Evolutionary conservation across 1,140 invertebrate genomes (phyloP).

Genomic region (Drosophila ercepeae): DNA sequence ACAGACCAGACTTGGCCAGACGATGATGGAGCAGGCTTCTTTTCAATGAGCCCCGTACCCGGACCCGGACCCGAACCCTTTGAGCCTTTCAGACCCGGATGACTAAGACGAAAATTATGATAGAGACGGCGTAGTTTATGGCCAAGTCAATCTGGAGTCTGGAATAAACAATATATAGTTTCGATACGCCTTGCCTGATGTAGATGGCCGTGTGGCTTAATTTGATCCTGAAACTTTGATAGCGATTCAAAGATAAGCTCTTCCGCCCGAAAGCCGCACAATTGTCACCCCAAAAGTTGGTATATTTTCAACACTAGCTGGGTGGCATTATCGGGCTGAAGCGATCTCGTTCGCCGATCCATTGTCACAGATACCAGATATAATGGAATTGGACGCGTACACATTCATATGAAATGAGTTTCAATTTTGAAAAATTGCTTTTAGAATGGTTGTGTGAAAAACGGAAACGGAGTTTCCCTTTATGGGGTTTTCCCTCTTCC

Average conservation of each 20-base stretch:
- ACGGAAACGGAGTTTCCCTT: conserved; percentile 52
- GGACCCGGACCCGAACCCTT: no score
- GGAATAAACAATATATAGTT: neutral
- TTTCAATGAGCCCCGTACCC: conserved; percentile 54
- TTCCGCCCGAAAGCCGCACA: conserved; percentile 19
- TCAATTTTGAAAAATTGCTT: conserved; percentile 81
- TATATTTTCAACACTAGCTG: conserved; percentile 70
- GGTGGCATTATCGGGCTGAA: conserved; percentile 40
- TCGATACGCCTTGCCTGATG: neutral
- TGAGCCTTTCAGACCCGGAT: conserved; percentile 6
- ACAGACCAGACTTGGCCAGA: neutral
- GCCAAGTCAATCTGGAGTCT: conserved; percentile 1
- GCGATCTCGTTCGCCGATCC: conserved; percentile 70
- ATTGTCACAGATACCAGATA: conserved; percentile 65
- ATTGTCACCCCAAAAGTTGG: conserved; percentile 56
- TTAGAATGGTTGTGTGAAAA: conserved; percentile 74
- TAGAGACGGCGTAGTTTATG: conserved; percentile 31
- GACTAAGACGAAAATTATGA: conserved; percentile 40
- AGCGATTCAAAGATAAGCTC: conserved; percentile 52
- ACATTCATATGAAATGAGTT: conserved; percentile 69
- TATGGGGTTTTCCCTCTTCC: conserved; percentile 5
- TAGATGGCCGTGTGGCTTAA: neutral
- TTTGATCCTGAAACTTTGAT: conserved; percentile 34
- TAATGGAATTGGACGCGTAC: conserved; percentile 57
- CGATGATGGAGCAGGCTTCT: conserved; percentile 36